A percentile compares a stretch with the other conserved stretches of the same genome.
Conservation (phyloP, 1,140 invertebrate species). For the Aphaenogaster rudis region DNA sequence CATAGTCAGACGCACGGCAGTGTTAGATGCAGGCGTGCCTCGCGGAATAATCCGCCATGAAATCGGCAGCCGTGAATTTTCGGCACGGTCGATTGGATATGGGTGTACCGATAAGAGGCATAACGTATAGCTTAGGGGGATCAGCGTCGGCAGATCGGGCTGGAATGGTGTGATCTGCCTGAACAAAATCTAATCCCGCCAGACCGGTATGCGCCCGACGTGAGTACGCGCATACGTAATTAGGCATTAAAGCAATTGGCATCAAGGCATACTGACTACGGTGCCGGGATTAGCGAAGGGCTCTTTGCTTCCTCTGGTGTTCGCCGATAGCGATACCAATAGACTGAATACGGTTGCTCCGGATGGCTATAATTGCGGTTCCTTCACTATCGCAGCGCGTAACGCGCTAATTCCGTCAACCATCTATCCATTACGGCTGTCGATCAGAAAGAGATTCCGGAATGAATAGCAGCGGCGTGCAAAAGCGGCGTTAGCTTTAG, state of each 20-base stretch:
- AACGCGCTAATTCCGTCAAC: constrained; percentile 11
- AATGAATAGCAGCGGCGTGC: not conserved
- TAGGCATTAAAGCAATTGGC: constrained; percentile 66
- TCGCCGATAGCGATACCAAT: constrained; percentile 20
- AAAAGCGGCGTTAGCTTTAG: not conserved
- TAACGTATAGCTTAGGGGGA: constrained; percentile 64
- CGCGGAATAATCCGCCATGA: constrained; percentile 55
- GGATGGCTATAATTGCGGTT: constrained; percentile 42
- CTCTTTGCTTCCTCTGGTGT: constrained; percentile 33
- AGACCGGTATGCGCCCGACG: constrained; percentile 1
- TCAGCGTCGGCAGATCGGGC: constrained; percentile 28
- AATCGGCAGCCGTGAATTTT: constrained; percentile 64
- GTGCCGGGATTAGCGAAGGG: constrained; percentile 43
- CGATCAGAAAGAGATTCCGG: not conserved
- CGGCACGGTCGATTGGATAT: constrained; percentile 34
- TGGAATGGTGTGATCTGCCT: constrained; percentile 49
- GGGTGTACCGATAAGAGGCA: constrained; percentile 58
- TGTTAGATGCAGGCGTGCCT: not conserved
- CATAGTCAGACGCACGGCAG: not conserved
- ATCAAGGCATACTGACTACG: constrained; percentile 18
- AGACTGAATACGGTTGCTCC: constrained; percentile 19
- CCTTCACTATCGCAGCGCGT: not conserved
- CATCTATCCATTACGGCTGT: not conserved
- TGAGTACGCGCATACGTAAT: constrained; percentile 66
- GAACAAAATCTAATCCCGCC: constrained; percentile 57